Percentiles rank a stretch among this genome's conserved stretches.
Evolutionary conservation across 2,888 invertebrate genomes (phyloP).

Genomic region (Drosophila histrio): DNA sequence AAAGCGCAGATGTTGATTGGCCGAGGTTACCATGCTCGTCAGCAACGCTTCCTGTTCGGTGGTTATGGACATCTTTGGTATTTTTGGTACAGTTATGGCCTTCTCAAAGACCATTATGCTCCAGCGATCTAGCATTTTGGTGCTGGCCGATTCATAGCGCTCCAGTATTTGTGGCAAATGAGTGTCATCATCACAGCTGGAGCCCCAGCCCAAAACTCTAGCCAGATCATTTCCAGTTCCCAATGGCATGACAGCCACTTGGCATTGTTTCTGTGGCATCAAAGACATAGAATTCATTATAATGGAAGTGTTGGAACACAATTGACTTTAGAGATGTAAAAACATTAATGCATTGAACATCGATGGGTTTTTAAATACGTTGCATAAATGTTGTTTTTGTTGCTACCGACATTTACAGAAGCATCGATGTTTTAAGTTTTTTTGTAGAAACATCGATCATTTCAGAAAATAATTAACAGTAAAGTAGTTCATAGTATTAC

Average conservation of each 20-base stretch:
- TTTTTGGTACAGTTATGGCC: constrained; percentile 86
- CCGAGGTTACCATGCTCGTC: constrained; percentile 90
- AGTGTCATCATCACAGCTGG: constrained; percentile 97
- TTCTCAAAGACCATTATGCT: constrained; percentile 97
- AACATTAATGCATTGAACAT: no score
- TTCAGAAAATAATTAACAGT: no score
- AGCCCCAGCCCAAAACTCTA: constrained; percentile 97
- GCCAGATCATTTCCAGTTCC: constrained; percentile 99
- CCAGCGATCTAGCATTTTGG: constrained; percentile 99
- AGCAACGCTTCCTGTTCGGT: constrained; percentile 85
- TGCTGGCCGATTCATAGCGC: constrained; percentile 97
- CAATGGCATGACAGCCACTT: constrained; percentile 96
- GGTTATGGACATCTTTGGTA: constrained; percentile 85
- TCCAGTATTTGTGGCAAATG: constrained; percentile 96
- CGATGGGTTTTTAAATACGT: no score
- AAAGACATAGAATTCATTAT: background rate
- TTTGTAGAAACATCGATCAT: no score
- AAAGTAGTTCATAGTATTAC: no score
- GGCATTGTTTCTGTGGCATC: constrained; percentile 91
- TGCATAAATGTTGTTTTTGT: no score
- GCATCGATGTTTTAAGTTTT: no score
- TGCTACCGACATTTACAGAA: no score
- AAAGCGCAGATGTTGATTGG: constrained; percentile 92
- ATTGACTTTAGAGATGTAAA: no score
- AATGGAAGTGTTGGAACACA: background rate